Evolutionary conservation across 2,888 invertebrate species (phyloP).

Genomic region (Shargacucullia verbasci): DNA sequence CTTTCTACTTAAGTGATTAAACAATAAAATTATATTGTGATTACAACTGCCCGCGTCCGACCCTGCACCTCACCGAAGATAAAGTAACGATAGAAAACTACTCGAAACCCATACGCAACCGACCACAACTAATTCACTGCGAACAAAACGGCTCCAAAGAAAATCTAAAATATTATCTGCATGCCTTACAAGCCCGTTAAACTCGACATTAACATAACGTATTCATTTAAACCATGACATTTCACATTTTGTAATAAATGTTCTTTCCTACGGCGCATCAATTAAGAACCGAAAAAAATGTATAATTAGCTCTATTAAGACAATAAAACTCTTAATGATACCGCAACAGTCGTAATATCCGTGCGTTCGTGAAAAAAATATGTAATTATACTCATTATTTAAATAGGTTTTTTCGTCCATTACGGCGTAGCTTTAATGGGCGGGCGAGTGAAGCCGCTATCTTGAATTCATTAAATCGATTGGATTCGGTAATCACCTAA

Average conservation of each 20-base stretch:
- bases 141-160: slow-evolving; percentile 82
- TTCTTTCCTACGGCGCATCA: slow-evolving; percentile 86
- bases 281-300: slow-evolving; percentile 88
- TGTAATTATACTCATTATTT: slow-evolving; percentile 89
- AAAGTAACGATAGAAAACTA: slow-evolving; percentile 76
- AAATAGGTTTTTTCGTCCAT: slow-evolving; percentile 87
- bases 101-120: slow-evolving; percentile 79
- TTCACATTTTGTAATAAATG: slow-evolving; percentile 88
- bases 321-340: slow-evolving; percentile 89
- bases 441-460: slow-evolving; percentile 82
- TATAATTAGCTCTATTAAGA: slow-evolving; percentile 89
- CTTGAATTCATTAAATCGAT: slow-evolving; percentile 88
- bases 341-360: slow-evolving; percentile 87
- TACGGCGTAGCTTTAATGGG: slow-evolving; percentile 84
- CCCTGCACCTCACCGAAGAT: slow-evolving; percentile 51
- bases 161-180: slow-evolving; percentile 80
- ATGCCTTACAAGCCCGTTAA: slow-evolving; percentile 82
- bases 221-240: slow-evolving; percentile 88
- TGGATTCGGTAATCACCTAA: slow-evolving; percentile 89
- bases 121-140: slow-evolving; percentile 84
- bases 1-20: slow-evolving; percentile 76
- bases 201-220: slow-evolving; percentile 85
- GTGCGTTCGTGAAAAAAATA: slow-evolving; percentile 87
- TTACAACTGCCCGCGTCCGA: slow-evolving; percentile 44
- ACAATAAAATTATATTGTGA: slow-evolving; percentile 70